Evolutionary conservation across 2,113 vertebrate species (phyloP).

Genomic region (Scopus umbretta): DNA sequence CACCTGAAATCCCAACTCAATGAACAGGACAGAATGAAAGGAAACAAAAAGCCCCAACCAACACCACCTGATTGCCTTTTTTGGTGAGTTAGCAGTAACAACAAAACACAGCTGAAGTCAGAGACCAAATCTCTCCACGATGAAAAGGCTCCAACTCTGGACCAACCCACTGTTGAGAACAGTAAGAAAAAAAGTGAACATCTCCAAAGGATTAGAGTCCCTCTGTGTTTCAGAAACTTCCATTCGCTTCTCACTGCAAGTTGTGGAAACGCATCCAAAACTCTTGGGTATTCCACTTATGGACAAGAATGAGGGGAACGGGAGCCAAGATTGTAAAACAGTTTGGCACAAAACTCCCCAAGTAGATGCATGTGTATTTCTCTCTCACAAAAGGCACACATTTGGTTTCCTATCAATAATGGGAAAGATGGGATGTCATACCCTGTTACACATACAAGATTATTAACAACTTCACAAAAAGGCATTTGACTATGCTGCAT

Average conservation of each 20-base stretch:
- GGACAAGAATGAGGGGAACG: constrained; percentile 28
- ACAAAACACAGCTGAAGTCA: neutral
- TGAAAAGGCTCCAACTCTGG: constrained; percentile 28
- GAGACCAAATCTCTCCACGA: neutral
- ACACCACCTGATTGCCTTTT: neutral
- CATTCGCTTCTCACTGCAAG: neutral
- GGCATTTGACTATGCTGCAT: constrained; percentile 47
- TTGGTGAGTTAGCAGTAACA: neutral
- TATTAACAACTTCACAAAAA: constrained; percentile 52
- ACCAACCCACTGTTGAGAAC: neutral
- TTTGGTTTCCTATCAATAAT: constrained; percentile 56
- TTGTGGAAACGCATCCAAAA: neutral
- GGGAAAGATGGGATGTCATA: constrained; percentile 57
- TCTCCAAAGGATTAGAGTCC: constrained; percentile 32
- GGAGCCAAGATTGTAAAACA: constrained; percentile 32
- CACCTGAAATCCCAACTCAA: constrained; percentile 40
- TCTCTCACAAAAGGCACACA: constrained; percentile 63
- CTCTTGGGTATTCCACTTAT: neutral
- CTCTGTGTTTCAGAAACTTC: constrained; percentile 18
- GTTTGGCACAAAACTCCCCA: constrained; percentile 63
- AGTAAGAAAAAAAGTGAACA: neutral
- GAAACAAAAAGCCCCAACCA: neutral
- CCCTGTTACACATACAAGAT: constrained; percentile 58
- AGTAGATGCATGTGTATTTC: constrained; percentile 33
- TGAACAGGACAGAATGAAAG: neutral